Evolutionary conservation across 2,113 vertebrate species (phyloP).

Genomic region (Trogon melanurus): DNA sequence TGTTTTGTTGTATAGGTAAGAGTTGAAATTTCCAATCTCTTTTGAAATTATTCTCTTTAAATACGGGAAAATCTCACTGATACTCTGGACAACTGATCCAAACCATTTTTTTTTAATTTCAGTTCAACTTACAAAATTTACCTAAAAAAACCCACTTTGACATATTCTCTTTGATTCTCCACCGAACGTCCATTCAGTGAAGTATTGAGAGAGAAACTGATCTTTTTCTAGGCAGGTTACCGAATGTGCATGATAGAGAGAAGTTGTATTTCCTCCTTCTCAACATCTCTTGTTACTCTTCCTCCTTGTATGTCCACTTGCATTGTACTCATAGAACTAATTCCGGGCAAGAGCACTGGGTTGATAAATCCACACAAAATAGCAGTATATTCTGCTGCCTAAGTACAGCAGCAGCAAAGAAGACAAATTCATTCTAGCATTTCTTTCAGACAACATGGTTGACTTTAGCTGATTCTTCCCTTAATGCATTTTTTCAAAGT

Average conservation of each 20-base stretch:
- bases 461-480: neutral
- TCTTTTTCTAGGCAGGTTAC: neutral
- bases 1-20: neutral
- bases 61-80: neutral
- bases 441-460: neutral
- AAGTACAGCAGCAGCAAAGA: neutral
- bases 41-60: neutral
- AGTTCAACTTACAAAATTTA: neutral
- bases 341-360: neutral
- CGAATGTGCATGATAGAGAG: neutral
- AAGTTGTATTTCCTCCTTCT: neutral
- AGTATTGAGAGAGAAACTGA: neutral
- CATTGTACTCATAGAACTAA: neutral
- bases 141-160: neutral
- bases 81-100: neutral
- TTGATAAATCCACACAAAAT: neutral
- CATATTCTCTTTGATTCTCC: neutral
- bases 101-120: neutral
- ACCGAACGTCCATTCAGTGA: neutral
- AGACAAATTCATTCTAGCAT: neutral
- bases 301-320: neutral
- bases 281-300: neutral
- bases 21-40: neutral
- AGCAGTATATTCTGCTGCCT: neutral
- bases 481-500: constrained; percentile 17